Conservation (phyloP, 2,888 invertebrate genomes). For the Cosmia pyralina region DNA sequence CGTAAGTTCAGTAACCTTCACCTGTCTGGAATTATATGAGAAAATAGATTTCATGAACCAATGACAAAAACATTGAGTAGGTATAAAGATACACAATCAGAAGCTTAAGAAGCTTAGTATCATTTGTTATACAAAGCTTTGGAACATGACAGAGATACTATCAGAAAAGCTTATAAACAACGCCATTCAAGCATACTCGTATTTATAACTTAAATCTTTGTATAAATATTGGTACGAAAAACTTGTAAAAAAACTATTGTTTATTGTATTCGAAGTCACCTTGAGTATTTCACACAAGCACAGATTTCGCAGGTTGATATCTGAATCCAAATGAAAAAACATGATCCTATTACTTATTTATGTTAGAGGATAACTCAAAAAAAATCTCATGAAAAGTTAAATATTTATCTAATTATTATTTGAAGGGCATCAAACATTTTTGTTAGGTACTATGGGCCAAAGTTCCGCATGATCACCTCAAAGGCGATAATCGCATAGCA, state of each 20-base stretch:
- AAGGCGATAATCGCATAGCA: too few relatives aligned
- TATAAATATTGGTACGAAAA: too few relatives aligned
- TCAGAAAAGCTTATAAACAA: background rate
- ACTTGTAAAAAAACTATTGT: background rate
- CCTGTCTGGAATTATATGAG: background rate
- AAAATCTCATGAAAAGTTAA: background rate
- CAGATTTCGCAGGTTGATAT: constrained; percentile 5
- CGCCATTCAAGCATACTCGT: background rate
- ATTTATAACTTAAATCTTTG: too few relatives aligned
- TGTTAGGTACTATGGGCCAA: too few relatives aligned
- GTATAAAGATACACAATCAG: background rate
- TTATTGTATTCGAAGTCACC: background rate
- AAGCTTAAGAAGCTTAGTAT: too few relatives aligned
- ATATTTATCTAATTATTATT: background rate
- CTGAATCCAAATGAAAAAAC: background rate
- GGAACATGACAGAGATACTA: background rate
- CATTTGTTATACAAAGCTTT: background rate
- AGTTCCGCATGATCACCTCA: too few relatives aligned
- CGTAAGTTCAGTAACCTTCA: background rate
- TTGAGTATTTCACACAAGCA: constrained; percentile 2
- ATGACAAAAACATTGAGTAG: background rate
- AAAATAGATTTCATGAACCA: background rate
- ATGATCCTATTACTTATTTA: background rate
- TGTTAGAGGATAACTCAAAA: background rate
- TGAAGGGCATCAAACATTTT: too few relatives aligned